A percentile compares a stretch with the other conserved stretches of the same genome.
Evolutionary conservation across 35 echinoderm and acorn worm genomes (phyloP).

Genomic region (Lytechinus variegatus): DNA sequence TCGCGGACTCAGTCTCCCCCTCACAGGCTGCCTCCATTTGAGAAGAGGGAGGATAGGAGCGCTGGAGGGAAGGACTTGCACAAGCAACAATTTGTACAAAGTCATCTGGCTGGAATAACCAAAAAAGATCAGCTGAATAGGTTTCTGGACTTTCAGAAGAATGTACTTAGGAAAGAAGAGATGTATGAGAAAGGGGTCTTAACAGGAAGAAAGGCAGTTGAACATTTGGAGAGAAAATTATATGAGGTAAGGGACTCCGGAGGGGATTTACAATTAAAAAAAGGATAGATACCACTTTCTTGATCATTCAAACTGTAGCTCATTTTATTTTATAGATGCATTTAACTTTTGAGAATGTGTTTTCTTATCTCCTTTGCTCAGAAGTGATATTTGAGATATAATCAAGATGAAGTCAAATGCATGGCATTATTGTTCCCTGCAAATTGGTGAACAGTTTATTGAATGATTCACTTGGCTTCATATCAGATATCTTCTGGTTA

Average conservation of each 20-base stretch:
- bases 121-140: conserved; percentile 91
- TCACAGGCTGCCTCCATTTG: conserved; percentile 44
- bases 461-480: too few species aligned
- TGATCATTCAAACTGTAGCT: too few species aligned
- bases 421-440: too few species aligned
- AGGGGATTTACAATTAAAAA: neutral
- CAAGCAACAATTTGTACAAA: conserved; percentile 82
- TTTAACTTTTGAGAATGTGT: too few species aligned
- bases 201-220: conserved; percentile 83
- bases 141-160: conserved; percentile 85
- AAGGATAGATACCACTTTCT: too few species aligned
- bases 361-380: too few species aligned
- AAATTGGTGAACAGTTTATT: too few species aligned
- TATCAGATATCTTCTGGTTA: too few species aligned
- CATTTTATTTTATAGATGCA: too few species aligned
- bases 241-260: conserved; percentile 60
- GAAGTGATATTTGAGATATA: too few species aligned
- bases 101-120: conserved; percentile 85
- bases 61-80: conserved; percentile 33
- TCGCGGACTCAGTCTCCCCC: conserved; percentile 59
- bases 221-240: conserved; percentile 85
- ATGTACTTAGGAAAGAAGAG: conserved; percentile 80
- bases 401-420: too few species aligned
- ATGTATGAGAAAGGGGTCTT: conserved; percentile 80
- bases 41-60: conserved; percentile 46